These are phyloP conservation scores for Morelia viridis DNA, from an alignment of 2,797 vertebrate species.

Conservation along the genomic window DNA sequence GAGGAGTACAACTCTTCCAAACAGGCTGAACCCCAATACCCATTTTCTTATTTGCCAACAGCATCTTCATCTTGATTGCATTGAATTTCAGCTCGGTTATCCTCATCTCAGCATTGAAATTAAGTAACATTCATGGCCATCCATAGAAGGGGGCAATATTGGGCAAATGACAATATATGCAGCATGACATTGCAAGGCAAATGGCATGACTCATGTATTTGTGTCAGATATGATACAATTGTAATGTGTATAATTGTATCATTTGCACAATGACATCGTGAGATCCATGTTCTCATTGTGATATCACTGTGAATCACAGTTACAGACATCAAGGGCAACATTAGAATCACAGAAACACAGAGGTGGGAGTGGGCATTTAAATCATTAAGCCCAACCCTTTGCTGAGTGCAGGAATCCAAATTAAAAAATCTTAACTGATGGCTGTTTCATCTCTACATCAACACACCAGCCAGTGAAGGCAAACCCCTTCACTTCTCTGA, in stretches of 20 bases:
- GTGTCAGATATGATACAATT: background rate
- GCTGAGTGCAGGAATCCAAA: background rate
- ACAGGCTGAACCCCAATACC: no score
- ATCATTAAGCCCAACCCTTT: background rate
- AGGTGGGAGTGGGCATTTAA: background rate
- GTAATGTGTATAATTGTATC: background rate
- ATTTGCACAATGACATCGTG: background rate
- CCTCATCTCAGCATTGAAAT: no score
- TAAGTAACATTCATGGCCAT: no score
- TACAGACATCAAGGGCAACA: background rate
- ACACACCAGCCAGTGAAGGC: background rate
- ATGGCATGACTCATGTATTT: background rate
- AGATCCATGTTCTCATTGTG: background rate
- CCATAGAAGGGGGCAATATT: no score
- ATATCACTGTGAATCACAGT: background rate
- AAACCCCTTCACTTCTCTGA: background rate
- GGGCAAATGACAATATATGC: background rate
- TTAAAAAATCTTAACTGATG: background rate
- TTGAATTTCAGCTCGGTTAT: no score
- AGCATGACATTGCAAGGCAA: background rate
- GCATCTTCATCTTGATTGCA: no score
- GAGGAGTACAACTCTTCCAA: no score
- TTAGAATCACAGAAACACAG: background rate
- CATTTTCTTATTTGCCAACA: no score
- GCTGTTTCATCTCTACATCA: background rate